Evolutionary conservation across 2,888 invertebrate genomes (phyloP).

Genomic region (Aproaerema taeniolella): DNA sequence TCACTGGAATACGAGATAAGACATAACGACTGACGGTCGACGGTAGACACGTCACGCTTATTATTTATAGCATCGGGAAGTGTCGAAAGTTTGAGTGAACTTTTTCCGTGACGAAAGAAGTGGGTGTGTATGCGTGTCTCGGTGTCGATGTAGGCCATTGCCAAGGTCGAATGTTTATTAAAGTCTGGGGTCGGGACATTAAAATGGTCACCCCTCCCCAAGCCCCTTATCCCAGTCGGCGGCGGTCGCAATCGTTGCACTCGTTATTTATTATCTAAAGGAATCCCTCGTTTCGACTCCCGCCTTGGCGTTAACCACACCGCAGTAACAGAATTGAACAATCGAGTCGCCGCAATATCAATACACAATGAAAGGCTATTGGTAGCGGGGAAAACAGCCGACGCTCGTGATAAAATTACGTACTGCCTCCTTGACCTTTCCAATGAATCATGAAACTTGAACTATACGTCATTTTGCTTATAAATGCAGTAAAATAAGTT

Average conservation of each 20-base stretch:
- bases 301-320: constrained; percentile 9
- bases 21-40: constrained; percentile 44
- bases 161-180: constrained; percentile 78
- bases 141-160: constrained; percentile 75
- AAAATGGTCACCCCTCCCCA: constrained; percentile 74
- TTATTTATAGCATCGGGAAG: constrained; percentile 65
- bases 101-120: constrained; percentile 66
- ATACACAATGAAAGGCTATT: constrained; percentile 25
- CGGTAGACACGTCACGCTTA: constrained; percentile 57
- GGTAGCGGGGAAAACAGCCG: constrained; percentile 38
- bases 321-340: constrained; percentile 12
- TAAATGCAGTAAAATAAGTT: too few relatives aligned
- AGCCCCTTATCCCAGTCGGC: constrained; percentile 60
- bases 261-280: constrained; percentile 51
- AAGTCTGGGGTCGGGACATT: constrained; percentile 76
- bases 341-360: constrained; percentile 19
- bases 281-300: constrained; percentile 20
- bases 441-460: constrained; percentile 1
- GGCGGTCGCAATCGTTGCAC: constrained; percentile 75
- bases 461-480: constrained; percentile 1
- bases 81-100: constrained; percentile 68
- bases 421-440: constrained; percentile 35
- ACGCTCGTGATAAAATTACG: constrained; percentile 47
- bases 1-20: constrained; percentile 41
- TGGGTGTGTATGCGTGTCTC: constrained; percentile 70